Base-by-base conservation (phyloP, 2,113 vertebrate genomes). In the Panthera tigris region DNA sequence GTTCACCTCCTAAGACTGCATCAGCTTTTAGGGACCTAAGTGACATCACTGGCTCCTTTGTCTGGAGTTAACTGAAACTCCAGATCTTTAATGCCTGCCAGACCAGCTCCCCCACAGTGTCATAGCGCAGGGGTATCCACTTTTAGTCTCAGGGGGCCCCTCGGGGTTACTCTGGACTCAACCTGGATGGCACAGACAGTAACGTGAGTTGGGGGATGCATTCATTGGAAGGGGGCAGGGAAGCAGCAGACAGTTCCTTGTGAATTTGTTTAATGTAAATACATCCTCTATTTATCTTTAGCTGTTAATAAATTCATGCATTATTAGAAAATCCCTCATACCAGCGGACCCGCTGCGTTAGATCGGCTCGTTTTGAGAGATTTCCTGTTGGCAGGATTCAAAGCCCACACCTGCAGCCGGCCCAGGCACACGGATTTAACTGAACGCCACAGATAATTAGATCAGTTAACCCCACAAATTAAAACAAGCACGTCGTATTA, bases 401-500 rank as follows among this genome's bases (percentile, higher is more conserved):
- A 99, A 99, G 97, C 98, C 98, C 98, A 98, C 98, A 99, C 98
- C 98, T 99, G 97, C 97, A 98, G 98, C 97, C 13, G 48, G 96
- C 97, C 97, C 98, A 95, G 96, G 98, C 87, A 45, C 98, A 98
- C 98, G 97, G 98, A 99, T 99, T 99, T 99, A 98, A 98, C 98
- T 97, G 98, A 99, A 98, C 81, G 91, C 98, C 55, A 78, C 97
- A 97, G 98, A 99, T 99, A 99, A 99, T 99, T 99, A 99, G 98
- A 98, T 98, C 98, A 98, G 99, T 99, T 99, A 98, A 99, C 98
- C 98, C 98, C 98, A 71, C 96, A 99, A 99, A 99, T 99, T 99
- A 99, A 99, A 99, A 99, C 98, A 99, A 98, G 98, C 98, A 99
- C 96, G 98, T 98, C 94, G 76, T 97, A 98, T 98, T 99, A 99